Conservation (phyloP, 64 coral and sea anemone species). For the Pocillopora damicornis region DNA sequence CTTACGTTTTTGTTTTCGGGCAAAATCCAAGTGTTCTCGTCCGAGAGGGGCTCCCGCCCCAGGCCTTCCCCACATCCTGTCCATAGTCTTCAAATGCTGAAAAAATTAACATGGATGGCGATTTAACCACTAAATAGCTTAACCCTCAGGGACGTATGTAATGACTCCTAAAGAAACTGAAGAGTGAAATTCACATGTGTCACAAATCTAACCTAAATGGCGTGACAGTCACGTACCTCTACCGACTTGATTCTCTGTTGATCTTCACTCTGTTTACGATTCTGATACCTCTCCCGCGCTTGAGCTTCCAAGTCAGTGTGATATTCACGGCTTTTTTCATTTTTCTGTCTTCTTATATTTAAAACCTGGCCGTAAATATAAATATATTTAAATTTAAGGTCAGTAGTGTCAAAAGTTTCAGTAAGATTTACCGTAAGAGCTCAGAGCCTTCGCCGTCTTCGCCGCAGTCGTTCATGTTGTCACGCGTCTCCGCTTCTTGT, state of each 20-base stretch:
- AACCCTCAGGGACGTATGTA: neutral
- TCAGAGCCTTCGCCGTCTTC: too few species aligned
- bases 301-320: slow-evolving; percentile 60
- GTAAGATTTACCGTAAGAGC: neutral
- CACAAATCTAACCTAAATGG: neutral
- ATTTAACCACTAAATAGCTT: neutral
- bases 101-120: neutral
- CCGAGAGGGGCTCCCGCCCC: slow-evolving; percentile 66
- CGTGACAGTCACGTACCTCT: slow-evolving; percentile 33
- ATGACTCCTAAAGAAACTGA: too few species aligned
- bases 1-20: slow-evolving; percentile 74
- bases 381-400: neutral
- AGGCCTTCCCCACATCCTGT: slow-evolving; percentile 53
- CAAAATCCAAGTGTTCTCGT: slow-evolving; percentile 29
- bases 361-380: slow-evolving; percentile 27
- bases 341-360: slow-evolving; percentile 68
- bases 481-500: too few species aligned
- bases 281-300: slow-evolving; percentile 44
- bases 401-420: neutral
- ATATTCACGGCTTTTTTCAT: slow-evolving; percentile 64
- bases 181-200: too few species aligned
- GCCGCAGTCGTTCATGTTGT: too few species aligned
- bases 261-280: slow-evolving; percentile 51
- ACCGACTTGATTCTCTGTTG: slow-evolving; percentile 37
- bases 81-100: slow-evolving; percentile 72